Base-by-base conservation (phyloP, 2,888 invertebrate species). In the Trachelus iudaicus region DNA sequence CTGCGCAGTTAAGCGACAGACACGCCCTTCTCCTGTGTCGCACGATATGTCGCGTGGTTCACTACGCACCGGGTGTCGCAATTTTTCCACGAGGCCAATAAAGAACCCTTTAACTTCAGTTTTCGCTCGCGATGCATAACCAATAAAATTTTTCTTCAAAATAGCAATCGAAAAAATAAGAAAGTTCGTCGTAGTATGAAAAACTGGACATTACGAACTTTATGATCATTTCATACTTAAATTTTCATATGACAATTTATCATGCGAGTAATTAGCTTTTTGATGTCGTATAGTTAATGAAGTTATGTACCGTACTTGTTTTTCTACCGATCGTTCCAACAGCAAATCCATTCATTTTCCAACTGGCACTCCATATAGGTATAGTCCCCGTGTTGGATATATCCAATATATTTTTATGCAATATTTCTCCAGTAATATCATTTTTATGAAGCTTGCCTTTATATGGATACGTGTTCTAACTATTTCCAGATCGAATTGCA, bases 11-110 rank as follows among this genome's bases (percentile, higher is more conserved):
- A 88, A 89, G 86, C 87, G 85, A 83, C 83, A 85, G 90, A 85
- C 90, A 90, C 90, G 90, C 90, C 90, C 90, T 90, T 88, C 89
- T 88, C 86, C 85, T 85, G 86, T 89, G 89, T 87, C 89, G 87
- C 87, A 86, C 86, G 89, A 87, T 88, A 86, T 77, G 86, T 86
- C 88, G 86, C 87, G 85, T 87, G 86, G 86, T 85, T 86, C 83
- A 82, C 85, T 83, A 82, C 79, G 83, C 87, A 88, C 84, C 85
- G 88, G 86, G 87, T 88, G 87, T 87, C 83, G 77, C 79, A 40
- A 68, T 35, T 77, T 80, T 81, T 81, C 79, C 33, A 34, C 33
- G 71, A 71, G 12, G 23, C 23, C 56, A 23, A 56, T 3, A 23
- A 9, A 9, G 23, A 56, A 23, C 9, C 23, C 56, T 56, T 56